Evolutionary conservation across 53 echinoderm and acorn worm species (phyloP).

Genomic region (Echinometra lucunter): DNA sequence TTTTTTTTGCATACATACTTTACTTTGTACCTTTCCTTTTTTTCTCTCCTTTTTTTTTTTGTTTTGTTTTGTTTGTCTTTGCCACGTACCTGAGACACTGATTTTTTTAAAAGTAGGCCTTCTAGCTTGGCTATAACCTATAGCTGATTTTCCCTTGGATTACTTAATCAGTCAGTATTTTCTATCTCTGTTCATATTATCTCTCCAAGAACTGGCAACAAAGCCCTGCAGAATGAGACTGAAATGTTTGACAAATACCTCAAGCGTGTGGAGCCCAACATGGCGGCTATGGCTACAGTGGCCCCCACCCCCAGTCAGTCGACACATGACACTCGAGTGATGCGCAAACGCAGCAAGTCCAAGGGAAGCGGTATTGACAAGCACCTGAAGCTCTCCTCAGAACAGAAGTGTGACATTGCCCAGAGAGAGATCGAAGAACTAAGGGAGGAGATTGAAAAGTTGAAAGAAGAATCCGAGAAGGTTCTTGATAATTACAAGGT

Average conservation of each 20-base stretch:
- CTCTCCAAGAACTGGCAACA: conserved; percentile 83
- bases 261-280: conserved; percentile 97
- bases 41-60: too few species aligned
- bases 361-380: conserved; percentile 94
- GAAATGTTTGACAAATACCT: conserved; percentile 98
- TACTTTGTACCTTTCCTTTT: too few species aligned
- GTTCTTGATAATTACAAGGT: conserved; percentile 96
- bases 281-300: conserved; percentile 81
- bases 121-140: too few species aligned
- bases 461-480: conserved; percentile 97
- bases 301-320: conserved; percentile 91
- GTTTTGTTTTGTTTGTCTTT: neutral
- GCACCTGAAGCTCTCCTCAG: conserved; percentile 93
- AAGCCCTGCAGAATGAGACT: conserved; percentile 90
- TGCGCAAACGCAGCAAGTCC: conserved; percentile 96
- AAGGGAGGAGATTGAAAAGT: conserved; percentile 95
- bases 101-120: too few species aligned
- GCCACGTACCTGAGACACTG: neutral
- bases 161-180: too few species aligned
- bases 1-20: too few species aligned
- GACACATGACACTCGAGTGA: conserved; percentile 85
- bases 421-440: conserved; percentile 99
- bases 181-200: neutral
- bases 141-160: too few species aligned
- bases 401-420: conserved; percentile 99